Conservation (phyloP, 64 coral and sea anemone genomes). For the Montipora efflorescens region DNA sequence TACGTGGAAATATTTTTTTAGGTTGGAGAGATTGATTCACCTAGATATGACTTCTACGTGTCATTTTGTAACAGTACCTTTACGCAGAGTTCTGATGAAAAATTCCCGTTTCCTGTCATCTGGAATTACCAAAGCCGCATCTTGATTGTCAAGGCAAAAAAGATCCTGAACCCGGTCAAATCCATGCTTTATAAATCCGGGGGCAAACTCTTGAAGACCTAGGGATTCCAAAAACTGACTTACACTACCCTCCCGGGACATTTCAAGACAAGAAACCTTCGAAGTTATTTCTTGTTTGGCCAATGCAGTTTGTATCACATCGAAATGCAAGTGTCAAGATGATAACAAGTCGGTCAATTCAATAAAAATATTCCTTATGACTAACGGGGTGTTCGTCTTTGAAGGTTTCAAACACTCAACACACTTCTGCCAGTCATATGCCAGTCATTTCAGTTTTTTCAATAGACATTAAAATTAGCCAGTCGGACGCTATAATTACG, state of each 20-base stretch:
- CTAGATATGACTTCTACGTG: not conserved
- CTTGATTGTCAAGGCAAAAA: constrained; percentile 13
- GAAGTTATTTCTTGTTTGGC: not conserved
- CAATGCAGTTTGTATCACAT: not conserved
- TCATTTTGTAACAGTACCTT: not conserved
- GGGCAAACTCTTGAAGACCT: constrained; percentile 12
- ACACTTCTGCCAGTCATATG: constrained; percentile 5
- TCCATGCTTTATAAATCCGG: not conserved
- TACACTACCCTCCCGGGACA: constrained; percentile 39
- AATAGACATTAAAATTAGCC: not conserved
- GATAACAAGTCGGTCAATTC: not conserved
- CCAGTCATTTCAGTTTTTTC: not conserved
- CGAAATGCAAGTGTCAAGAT: not conserved
- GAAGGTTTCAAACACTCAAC: not conserved
- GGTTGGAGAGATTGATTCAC: not conserved
- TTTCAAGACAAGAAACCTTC: not conserved
- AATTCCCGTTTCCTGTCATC: not conserved
- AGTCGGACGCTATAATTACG: constrained; percentile 14
- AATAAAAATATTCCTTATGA: constrained; percentile 27
- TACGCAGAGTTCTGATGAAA: not conserved
- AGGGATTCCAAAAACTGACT: constrained; percentile 22
- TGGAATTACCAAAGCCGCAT: not conserved
- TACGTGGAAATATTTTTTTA: too few species aligned
- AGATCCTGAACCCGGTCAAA: constrained; percentile 17
- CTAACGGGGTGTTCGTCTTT: not conserved